These are phyloP conservation scores for Sus cebifrons DNA, from an alignment of 2,797 vertebrate genomes.

Conservation along the genomic window DNA sequence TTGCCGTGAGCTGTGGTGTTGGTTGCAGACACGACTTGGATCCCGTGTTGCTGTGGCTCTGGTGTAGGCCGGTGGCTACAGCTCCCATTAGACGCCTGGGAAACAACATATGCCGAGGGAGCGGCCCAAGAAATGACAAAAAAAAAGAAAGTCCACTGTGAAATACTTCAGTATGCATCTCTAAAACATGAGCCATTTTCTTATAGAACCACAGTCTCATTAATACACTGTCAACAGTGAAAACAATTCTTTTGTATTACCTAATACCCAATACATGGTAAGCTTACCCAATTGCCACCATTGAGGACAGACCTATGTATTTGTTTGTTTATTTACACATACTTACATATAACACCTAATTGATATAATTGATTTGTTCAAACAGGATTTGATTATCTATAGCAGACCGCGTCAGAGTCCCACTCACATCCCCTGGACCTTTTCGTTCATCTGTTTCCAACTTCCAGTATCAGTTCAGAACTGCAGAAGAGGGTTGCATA, in stretches of 20 bases:
- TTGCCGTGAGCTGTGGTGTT: too few species aligned
- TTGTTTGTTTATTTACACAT: neutral
- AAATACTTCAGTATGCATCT: constrained; percentile 49
- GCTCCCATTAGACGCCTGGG: too few species aligned
- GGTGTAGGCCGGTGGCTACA: too few species aligned
- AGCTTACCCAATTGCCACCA: neutral
- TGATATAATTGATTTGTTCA: neutral
- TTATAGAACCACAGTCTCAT: neutral
- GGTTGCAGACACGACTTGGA: too few species aligned
- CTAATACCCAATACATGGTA: neutral
- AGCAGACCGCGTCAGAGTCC: neutral
- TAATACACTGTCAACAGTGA: constrained; percentile 3
- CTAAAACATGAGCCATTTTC: constrained; percentile 53
- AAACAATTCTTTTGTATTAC: constrained; percentile 50
- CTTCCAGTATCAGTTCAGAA: neutral
- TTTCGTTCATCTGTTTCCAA: neutral
- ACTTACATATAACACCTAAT: neutral
- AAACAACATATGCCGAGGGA: too few species aligned
- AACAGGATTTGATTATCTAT: neutral
- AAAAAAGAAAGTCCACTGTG: neutral
- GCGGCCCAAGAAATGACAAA: too few species aligned
- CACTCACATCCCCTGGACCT: neutral
- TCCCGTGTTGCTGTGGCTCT: too few species aligned
- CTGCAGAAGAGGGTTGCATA: neutral
- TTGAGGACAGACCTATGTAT: neutral